phyloP scores from a whole-genome alignment of 2,888 invertebrate species.

The Epinotia ramella region DNA sequence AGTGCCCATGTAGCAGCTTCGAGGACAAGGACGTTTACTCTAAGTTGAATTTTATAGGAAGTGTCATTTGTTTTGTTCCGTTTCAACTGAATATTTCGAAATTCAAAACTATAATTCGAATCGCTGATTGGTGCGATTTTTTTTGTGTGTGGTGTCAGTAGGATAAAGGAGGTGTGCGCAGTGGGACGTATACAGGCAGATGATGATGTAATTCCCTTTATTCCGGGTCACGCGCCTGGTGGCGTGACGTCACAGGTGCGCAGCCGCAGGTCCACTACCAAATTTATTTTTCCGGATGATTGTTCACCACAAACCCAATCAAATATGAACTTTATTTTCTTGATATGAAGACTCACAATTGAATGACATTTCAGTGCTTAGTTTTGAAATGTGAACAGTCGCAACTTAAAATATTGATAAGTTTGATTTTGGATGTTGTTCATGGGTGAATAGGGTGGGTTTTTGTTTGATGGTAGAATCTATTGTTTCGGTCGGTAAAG shows the following conservation, averaged over 20 bases:
- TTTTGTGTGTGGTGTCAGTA: too few species aligned
- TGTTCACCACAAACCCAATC: conserved; percentile 57
- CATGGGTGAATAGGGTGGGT: conserved; percentile 46
- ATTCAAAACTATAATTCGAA: too few species aligned
- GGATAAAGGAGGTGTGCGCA: too few species aligned
- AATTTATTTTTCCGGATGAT: conserved; percentile 65
- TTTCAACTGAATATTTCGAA: too few species aligned
- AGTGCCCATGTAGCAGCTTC: too few species aligned
- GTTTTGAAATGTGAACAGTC: conserved; percentile 52
- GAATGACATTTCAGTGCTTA: conserved; percentile 44
- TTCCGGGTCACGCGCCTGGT: conserved; percentile 55
- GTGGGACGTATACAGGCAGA: too few species aligned
- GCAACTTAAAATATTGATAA: conserved; percentile 44
- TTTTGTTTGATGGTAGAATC: conserved; percentile 51
- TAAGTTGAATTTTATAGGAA: too few species aligned
- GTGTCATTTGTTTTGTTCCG: too few species aligned
- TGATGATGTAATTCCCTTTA: background rate
- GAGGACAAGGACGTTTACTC: too few species aligned
- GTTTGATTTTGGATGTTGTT: conserved; percentile 49
- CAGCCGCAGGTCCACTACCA: conserved; percentile 69
- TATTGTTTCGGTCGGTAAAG: conserved; percentile 80
- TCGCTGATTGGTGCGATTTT: too few species aligned
- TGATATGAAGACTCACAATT: conserved; percentile 11
- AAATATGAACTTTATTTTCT: conserved; percentile 58
- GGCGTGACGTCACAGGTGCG: conserved; percentile 69